A percentile compares a stretch with the other conserved stretches of the same genome.
These are phyloP conservation scores for Diplosoma virens DNA, from an alignment of 23 tunicate genomes.

Conservation along the genomic window DNA sequence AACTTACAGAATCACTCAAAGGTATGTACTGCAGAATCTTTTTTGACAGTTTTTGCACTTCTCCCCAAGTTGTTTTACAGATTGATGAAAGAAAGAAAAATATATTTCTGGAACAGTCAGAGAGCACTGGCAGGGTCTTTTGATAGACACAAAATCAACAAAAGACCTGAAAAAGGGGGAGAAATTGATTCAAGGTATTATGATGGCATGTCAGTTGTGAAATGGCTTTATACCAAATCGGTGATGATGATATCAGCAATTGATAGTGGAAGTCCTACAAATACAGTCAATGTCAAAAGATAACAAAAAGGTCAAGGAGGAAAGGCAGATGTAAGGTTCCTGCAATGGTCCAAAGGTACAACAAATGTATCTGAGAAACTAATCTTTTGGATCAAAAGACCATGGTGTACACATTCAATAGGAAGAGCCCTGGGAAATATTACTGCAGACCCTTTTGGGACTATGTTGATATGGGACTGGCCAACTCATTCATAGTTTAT, in stretches of 20 bases:
- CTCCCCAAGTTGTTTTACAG: constrained; percentile 3
- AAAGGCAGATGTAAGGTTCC: constrained; percentile 4
- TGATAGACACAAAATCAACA: background rate
- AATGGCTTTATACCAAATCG: constrained; percentile 8
- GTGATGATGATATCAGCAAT: constrained; percentile 6
- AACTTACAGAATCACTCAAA: background rate
- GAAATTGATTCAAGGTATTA: constrained; percentile 4
- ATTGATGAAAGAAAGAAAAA: constrained; percentile 2
- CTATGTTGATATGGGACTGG: constrained; percentile 18
- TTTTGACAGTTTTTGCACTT: constrained; percentile 19
- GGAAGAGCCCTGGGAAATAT: constrained; percentile 4
- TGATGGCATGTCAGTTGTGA: constrained; percentile 11
- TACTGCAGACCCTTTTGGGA: constrained; percentile 15
- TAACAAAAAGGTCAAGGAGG: background rate
- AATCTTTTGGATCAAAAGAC: constrained; percentile 7
- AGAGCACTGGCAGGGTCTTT: background rate
- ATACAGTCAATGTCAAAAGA: background rate
- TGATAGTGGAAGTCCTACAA: constrained; percentile 5
- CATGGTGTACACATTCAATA: constrained; percentile 5
- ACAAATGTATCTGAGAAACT: constrained; percentile 9
- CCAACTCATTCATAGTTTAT: background rate
- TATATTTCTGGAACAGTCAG: constrained; percentile 6
- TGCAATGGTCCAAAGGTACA: constrained; percentile 12
- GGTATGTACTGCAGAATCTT: background rate
- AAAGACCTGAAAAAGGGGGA: background rate